phyloP scores from a whole-genome alignment of 2,797 vertebrate species.

The Esox lucius region DNA sequence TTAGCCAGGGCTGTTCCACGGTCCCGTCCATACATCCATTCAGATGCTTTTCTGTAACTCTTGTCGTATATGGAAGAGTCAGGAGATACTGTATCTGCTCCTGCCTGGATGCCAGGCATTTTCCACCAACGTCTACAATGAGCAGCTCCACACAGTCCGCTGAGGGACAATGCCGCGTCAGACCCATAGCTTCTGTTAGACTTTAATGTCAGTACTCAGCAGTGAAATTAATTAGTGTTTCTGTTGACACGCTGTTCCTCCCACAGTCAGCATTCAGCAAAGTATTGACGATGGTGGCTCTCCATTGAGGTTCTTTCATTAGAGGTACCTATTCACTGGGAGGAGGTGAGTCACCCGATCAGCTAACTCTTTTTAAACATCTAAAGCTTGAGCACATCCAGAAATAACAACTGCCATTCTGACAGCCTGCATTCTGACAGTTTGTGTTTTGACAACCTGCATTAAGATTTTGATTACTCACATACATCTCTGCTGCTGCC shows the following conservation, averaged over 20 bases:
- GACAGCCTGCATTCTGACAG: not conserved
- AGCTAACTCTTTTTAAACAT: not conserved
- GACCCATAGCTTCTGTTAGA: not conserved
- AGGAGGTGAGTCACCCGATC: not conserved
- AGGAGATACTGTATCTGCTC: too few species aligned
- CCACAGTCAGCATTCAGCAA: not conserved
- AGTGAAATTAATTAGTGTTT: not conserved
- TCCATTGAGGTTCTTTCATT: not conserved
- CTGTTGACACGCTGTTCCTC: not conserved
- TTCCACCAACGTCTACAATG: not conserved
- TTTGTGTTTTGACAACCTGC: not conserved
- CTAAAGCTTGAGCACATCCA: not conserved
- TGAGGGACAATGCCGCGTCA: not conserved
- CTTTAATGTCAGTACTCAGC: not conserved
- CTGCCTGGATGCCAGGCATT: too few species aligned
- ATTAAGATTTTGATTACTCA: not conserved
- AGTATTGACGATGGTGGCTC: not conserved
- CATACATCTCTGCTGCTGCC: not conserved
- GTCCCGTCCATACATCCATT: too few species aligned
- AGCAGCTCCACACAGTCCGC: not conserved
- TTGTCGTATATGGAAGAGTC: too few species aligned
- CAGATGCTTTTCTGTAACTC: too few species aligned
- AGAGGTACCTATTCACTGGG: conserved; percentile 2
- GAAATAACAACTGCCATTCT: conserved; percentile 14
- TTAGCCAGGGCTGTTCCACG: too few species aligned